A percentile compares a stretch with the other conserved stretches of the same genome.
phyloP scores from a whole-genome alignment of 1,140 invertebrate species.

The Oryzaephilus surinamensis region DNA sequence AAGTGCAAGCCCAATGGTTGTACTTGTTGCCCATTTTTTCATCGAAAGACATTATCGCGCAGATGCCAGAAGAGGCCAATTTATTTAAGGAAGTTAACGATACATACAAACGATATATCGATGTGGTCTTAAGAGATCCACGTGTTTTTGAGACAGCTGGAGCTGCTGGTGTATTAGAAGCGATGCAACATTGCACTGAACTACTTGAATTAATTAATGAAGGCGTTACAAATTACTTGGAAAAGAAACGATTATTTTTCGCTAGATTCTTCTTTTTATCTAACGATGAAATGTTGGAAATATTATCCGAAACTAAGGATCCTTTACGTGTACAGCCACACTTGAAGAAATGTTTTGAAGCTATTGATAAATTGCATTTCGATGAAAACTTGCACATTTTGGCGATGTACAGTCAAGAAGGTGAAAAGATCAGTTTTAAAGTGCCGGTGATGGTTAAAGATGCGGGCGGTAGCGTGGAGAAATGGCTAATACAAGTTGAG shows the following conservation, averaged over 20 bases:
- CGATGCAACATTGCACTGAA: slow-evolving; percentile 58
- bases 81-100: slow-evolving; percentile 52
- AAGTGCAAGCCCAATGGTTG: slow-evolving; percentile 81
- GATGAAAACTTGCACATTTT: slow-evolving; percentile 67
- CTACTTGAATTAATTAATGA: slow-evolving; percentile 74
- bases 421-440: slow-evolving; percentile 63
- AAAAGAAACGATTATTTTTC: slow-evolving; percentile 85
- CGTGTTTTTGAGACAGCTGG: slow-evolving; percentile 65
- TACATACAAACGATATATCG: slow-evolving; percentile 74
- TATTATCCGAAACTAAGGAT: slow-evolving; percentile 87
- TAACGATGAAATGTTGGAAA: slow-evolving; percentile 92
- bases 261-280: slow-evolving; percentile 91
- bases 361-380: slow-evolving; percentile 61
- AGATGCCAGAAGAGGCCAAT: slow-evolving; percentile 79
- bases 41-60: slow-evolving; percentile 83
- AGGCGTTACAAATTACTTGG: slow-evolving; percentile 82
- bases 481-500: slow-evolving; percentile 80
- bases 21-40: slow-evolving; percentile 89
- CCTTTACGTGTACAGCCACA: slow-evolving; percentile 79
- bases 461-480: slow-evolving; percentile 81
- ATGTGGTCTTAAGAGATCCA: slow-evolving; percentile 56
- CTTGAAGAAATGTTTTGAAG: slow-evolving; percentile 87
- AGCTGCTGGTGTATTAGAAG: slow-evolving; percentile 60
- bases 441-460: slow-evolving; percentile 63
- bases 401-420: slow-evolving; percentile 77